phyloP scores from a whole-genome alignment of 1,140 invertebrate genomes.

The Delia radicum region DNA sequence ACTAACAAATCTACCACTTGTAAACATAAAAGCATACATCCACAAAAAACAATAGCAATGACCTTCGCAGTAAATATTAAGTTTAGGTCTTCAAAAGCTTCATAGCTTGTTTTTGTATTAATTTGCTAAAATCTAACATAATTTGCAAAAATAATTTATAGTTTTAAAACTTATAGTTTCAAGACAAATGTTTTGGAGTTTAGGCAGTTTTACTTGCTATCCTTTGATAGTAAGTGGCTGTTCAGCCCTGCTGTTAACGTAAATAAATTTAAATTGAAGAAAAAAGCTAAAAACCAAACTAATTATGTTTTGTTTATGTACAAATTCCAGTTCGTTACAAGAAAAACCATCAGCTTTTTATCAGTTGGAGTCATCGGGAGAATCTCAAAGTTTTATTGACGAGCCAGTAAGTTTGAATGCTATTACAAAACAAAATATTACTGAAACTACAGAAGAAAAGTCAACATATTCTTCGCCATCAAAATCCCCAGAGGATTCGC shows the following conservation, averaged over 20 bases:
- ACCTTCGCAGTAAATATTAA: slow-evolving; percentile 10
- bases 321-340: slow-evolving; percentile 40
- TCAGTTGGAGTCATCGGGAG: slow-evolving; percentile 30
- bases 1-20: neutral
- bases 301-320: neutral
- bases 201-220: slow-evolving; percentile 53
- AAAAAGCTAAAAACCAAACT: neutral
- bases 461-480: neutral
- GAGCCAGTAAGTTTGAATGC: slow-evolving; percentile 34
- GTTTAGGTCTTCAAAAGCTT: neutral
- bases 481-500: slow-evolving; percentile 33
- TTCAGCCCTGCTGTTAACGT: slow-evolving; percentile 47
- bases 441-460: neutral
- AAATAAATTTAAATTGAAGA: slow-evolving; percentile 26
- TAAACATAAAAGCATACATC: neutral
- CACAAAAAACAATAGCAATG: slow-evolving; percentile 9
- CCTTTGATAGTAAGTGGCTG: slow-evolving; percentile 53
- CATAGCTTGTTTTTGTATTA: no score
- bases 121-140: slow-evolving; percentile 2
- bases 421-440: neutral
- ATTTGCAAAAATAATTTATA: neutral
- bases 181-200: slow-evolving; percentile 44
- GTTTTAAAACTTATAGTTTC: neutral
- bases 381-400: slow-evolving; percentile 46
- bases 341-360: slow-evolving; percentile 45